Evolutionary conservation across 2,113 vertebrate species (phyloP).

Genomic region (Chamaea fasciata): DNA sequence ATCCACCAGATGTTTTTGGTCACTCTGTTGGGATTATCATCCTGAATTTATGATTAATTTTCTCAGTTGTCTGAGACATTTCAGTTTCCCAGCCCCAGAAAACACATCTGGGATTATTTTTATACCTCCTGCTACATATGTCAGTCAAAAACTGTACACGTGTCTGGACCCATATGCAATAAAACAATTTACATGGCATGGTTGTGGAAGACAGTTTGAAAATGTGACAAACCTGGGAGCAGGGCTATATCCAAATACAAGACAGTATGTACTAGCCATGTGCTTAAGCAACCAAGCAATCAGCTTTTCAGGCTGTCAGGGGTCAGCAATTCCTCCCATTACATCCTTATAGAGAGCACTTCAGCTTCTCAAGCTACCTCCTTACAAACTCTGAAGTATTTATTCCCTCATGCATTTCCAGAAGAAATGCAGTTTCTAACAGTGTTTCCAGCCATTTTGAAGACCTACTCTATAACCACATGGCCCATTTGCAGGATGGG

Average conservation of each 20-base stretch:
- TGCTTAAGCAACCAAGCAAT: not conserved
- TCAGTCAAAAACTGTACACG: not conserved
- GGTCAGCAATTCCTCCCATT: not conserved
- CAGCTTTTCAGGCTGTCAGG: not conserved
- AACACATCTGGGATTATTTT: not conserved
- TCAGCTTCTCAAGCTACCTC: not conserved
- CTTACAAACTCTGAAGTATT: not conserved
- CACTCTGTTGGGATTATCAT: not conserved
- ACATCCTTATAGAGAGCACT: not conserved
- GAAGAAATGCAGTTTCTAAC: not conserved
- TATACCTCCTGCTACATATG: not conserved
- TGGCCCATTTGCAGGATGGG: not conserved
- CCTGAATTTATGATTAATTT: conserved; percentile 2
- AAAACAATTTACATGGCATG: not conserved
- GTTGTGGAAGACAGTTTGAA: not conserved
- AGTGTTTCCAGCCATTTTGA: not conserved
- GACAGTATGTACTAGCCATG: not conserved
- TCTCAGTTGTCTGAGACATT: not conserved
- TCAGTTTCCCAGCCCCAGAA: not conserved
- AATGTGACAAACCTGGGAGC: not conserved
- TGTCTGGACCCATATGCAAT: not conserved
- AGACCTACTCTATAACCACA: not conserved
- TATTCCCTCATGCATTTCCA: not conserved
- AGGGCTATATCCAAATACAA: not conserved
- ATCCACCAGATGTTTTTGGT: not conserved